Conservation (phyloP, 1,140 invertebrate species). For the Dendrolimus kikuchii region DNA sequence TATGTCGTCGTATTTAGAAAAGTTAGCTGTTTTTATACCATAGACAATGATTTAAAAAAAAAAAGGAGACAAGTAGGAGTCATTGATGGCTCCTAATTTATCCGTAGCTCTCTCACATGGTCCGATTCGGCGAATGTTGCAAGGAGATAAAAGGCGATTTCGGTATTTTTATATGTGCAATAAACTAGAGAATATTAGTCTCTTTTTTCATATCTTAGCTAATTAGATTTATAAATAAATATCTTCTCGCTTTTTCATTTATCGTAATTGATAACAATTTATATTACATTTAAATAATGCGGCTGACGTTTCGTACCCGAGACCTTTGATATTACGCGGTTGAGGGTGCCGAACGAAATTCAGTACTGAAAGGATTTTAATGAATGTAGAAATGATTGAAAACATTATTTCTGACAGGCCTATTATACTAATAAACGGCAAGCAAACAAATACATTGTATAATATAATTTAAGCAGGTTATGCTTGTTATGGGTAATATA, state of each 20-base stretch:
- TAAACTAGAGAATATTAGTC: constrained; percentile 52
- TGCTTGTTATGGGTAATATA: too few relatives aligned
- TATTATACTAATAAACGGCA: too few relatives aligned
- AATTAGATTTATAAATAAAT: constrained; percentile 51
- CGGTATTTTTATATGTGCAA: constrained; percentile 67
- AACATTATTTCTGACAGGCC: too few relatives aligned
- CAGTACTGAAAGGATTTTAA: too few relatives aligned
- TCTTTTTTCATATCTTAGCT: constrained; percentile 62
- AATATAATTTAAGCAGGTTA: too few relatives aligned
- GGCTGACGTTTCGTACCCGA: constrained; percentile 13
- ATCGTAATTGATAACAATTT: constrained; percentile 31
- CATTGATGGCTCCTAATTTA: constrained; percentile 15
- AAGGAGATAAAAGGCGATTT: constrained; percentile 31
- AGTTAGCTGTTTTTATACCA: constrained; percentile 25
- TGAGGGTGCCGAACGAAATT: constrained; percentile 2
- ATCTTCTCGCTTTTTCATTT: constrained; percentile 43
- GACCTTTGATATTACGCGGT: constrained; percentile 13
- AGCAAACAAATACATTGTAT: too few relatives aligned
- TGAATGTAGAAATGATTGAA: too few relatives aligned
- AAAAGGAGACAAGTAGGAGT: constrained; percentile 11
- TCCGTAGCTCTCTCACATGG: constrained; percentile 25
- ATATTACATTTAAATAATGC: constrained; percentile 20
- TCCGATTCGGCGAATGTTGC: constrained; percentile 24
- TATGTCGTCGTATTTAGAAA: background rate
- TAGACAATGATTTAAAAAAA: constrained; percentile 24